phyloP scores from a whole-genome alignment of 2,888 invertebrate genomes.

The Sinelater perroti region DNA sequence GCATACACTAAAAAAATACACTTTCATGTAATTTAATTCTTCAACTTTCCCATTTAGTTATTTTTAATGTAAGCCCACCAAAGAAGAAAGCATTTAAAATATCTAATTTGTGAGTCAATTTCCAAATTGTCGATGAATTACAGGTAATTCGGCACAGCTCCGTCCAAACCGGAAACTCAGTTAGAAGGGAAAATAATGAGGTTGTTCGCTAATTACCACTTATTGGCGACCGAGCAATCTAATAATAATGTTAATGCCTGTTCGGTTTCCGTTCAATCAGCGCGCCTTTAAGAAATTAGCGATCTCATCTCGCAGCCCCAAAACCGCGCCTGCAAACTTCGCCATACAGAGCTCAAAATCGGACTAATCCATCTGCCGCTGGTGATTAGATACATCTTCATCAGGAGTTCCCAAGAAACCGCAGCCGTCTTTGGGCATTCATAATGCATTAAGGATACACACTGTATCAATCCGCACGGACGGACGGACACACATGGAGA shows the following conservation, averaged over 20 bases:
- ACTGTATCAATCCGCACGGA: constrained; percentile 42
- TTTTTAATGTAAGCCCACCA: too few relatives aligned
- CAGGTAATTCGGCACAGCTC: too few relatives aligned
- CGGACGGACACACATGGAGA: constrained; percentile 47
- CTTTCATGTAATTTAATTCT: too few relatives aligned
- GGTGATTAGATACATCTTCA: constrained; percentile 38
- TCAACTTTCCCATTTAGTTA: too few relatives aligned
- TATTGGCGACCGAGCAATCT: constrained; percentile 20
- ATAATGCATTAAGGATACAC: constrained; percentile 42
- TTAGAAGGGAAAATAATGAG: neutral
- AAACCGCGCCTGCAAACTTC: constrained; percentile 30
- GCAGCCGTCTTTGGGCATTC: constrained; percentile 42
- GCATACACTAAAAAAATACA: too few relatives aligned
- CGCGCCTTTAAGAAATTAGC: constrained; percentile 33
- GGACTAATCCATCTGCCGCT: constrained; percentile 38
- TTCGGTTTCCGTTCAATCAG: constrained; percentile 32
- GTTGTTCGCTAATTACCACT: constrained; percentile 3
- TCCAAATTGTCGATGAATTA: too few relatives aligned
- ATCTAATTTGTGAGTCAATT: too few relatives aligned
- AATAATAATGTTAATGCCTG: constrained; percentile 26
- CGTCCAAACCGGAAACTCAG: too few relatives aligned
- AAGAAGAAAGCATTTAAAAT: too few relatives aligned
- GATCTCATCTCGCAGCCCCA: constrained; percentile 25
- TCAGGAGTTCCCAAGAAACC: constrained; percentile 43
- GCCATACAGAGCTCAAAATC: constrained; percentile 27